Base-by-base conservation (phyloP, 2,113 vertebrate genomes). In the Vulpes ferrilata region DNA sequence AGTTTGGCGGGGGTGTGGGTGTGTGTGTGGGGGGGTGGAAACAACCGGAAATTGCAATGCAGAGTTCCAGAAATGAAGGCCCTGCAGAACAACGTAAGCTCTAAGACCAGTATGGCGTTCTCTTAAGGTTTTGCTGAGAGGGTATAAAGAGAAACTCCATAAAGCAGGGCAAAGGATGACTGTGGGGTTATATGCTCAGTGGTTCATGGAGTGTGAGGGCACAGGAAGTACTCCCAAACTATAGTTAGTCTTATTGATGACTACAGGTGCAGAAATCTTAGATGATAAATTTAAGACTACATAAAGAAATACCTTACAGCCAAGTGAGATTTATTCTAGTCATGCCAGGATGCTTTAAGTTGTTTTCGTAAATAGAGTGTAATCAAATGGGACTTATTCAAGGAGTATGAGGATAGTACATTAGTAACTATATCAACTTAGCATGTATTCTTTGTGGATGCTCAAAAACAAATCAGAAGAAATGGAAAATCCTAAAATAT, bases 401-500 rank as follows among this genome's bases (percentile, higher is more conserved):
- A 95, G 51, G n/a, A 80, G 57, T 71, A 7, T 4, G 59, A 86
- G 6, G 30, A n/a, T 65, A 86, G 30, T 32, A 60, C 55, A 43
- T n/a, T 9, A 65, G 60, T 73, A 92, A 79, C 73, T 59, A 57
- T 88, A 19, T 80, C 67, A 30, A 25, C 30, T 71, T 74, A 15
- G 38, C 71, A 87, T 11, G 62, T 74, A 27, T 57, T 93, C 32
- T 73, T 85, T 11, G 43, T 71, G n/a, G 67, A 93, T 73, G 22
- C 13, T 71, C 59, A 88, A 93, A 96, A 90, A 32, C 32, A 69
- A 74, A 69, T 65, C 35, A 60, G 48, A 94, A 84, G 53, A 81
- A 55, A 53, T 84, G 23, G 60, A 59, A 87, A 95, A 90, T 82
- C 89, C 7, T 67, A 92, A 82, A 97, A 86, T 67, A 20, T 35